Base-by-base conservation (phyloP, 2,113 vertebrate genomes). In the Laticauda laticaudata region DNA sequence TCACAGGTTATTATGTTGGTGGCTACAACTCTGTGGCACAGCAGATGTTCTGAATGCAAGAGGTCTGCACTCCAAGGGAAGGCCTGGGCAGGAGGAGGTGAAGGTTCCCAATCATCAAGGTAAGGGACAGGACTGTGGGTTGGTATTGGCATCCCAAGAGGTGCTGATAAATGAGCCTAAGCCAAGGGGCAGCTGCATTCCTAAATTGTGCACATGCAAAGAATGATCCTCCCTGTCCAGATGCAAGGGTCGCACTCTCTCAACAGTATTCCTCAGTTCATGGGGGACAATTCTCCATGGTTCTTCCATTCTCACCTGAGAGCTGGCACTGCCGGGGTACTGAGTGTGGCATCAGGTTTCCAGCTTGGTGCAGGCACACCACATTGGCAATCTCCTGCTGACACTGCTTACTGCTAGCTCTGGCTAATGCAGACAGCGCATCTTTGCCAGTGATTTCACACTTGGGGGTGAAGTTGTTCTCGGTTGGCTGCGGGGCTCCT, bases 391-490 rank as follows among this genome's bases (percentile, higher is more conserved):
- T 99, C 98, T 99, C 99, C 97, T 99, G 99, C 92, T 98, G 98
- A 96, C 99, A 99, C 94, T 98, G 98, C 94, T 98, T 98, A 45
- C 98, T 98, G 94, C 97, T 97, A n/a, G 99, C 99, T 20, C 99
- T 98, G 69, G 99, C 98, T 89, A 99, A 97, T 0, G 99, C 99
- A 0, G 99, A 99, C 87, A 99, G 96, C 0, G 99, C 99, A 0
- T 99, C 99, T 93, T 99, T 99, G 95, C 99, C 98, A 0, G 97
- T 93, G 91, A 99, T 99, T 91, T 99, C 98, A 0, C 99, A 99
- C 95, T 99, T 99, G 1, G 99, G 99, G 75, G 98, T 97, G 97
- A 99, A 99, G 97, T 97, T 97, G 26, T 97, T 98, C 96, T 98
- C 98, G 0, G 98, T 97, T 91, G 98, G 97, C 95, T 99, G 99